Conservation (phyloP, 2,888 invertebrate genomes). For the Eupithecia inturbata region DNA sequence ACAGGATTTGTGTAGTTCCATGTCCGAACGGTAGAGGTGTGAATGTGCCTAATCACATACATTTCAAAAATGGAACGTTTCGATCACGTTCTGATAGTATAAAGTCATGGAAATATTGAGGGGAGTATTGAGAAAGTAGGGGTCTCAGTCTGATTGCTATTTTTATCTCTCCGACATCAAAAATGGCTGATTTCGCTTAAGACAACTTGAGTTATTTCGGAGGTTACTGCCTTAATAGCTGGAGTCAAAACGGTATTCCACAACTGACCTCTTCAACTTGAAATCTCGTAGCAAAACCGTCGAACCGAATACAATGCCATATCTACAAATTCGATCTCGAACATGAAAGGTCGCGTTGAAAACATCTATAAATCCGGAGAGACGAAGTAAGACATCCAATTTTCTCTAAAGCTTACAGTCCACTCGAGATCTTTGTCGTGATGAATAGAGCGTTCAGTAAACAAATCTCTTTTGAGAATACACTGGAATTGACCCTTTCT, state of each 20-base stretch:
- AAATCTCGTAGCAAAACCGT: not conserved
- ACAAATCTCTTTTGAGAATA: constrained; percentile 72
- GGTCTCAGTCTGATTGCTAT: not conserved
- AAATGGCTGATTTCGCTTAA: not conserved
- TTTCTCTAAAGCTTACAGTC: constrained; percentile 78
- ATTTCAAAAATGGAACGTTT: not conserved
- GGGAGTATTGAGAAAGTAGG: not conserved
- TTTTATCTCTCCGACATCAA: not conserved
- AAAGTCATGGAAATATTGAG: too few relatives aligned
- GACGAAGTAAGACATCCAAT: constrained; percentile 78
- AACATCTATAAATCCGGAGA: constrained; percentile 74
- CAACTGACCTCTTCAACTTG: not conserved
- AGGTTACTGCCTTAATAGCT: not conserved
- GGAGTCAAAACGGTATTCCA: not conserved
- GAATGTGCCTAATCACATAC: not conserved
- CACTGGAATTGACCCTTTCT: constrained; percentile 61
- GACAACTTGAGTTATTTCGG: not conserved
- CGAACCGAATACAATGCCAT: constrained; percentile 15
- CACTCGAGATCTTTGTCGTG: constrained; percentile 76
- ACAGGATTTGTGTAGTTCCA: too few relatives aligned
- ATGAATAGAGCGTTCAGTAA: constrained; percentile 74
- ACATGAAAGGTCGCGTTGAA: constrained; percentile 48
- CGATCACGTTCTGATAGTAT: not conserved
- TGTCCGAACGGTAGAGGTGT: too few relatives aligned
- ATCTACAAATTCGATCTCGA: constrained; percentile 24